Evolutionary conservation across 2,888 invertebrate genomes (phyloP).

Genomic region (Oscheius sp.): DNA sequence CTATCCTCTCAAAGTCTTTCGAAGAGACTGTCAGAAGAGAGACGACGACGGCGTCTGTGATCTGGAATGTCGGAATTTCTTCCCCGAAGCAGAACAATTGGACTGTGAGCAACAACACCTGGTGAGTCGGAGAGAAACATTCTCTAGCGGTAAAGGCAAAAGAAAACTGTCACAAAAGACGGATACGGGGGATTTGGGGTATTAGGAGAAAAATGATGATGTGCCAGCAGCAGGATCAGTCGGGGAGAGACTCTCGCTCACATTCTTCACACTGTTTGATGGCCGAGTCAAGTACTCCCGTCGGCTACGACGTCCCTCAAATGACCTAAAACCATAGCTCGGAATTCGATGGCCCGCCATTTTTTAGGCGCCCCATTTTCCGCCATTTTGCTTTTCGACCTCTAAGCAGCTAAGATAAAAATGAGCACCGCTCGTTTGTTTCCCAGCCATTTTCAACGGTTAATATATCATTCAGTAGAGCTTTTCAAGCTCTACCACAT

Average conservation of each 20-base stretch:
- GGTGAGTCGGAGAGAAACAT: slow-evolving; percentile 3
- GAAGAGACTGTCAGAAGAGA: not conserved
- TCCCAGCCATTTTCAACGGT: too few species aligned
- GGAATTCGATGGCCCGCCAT: too few species aligned
- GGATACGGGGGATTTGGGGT: not conserved
- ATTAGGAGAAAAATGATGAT: not conserved
- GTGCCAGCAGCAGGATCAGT: not conserved
- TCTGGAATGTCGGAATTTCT: slow-evolving; percentile 8
- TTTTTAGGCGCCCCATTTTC: too few species aligned
- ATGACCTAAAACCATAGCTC: too few species aligned
- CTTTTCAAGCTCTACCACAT: too few species aligned
- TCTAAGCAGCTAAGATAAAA: too few species aligned
- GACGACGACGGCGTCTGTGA: slow-evolving; percentile 3
- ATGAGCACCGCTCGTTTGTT: too few species aligned
- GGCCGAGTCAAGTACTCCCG: not conserved
- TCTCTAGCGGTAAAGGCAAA: slow-evolving; percentile 2
- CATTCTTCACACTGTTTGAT: not conserved
- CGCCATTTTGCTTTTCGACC: too few species aligned
- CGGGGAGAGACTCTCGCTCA: not conserved
- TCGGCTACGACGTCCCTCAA: too few species aligned
- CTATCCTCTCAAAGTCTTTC: slow-evolving; percentile 11
- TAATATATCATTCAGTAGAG: too few species aligned
- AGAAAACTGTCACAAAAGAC: slow-evolving; percentile 4
- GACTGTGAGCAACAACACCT: not conserved
- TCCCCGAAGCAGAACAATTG: not conserved